Evolutionary conservation across 37 sponge, comb jelly and placozoan genomes (phyloP), one percentile per base, ranked within the genome.

Genomic region (Corticium candelabrum): DNA sequence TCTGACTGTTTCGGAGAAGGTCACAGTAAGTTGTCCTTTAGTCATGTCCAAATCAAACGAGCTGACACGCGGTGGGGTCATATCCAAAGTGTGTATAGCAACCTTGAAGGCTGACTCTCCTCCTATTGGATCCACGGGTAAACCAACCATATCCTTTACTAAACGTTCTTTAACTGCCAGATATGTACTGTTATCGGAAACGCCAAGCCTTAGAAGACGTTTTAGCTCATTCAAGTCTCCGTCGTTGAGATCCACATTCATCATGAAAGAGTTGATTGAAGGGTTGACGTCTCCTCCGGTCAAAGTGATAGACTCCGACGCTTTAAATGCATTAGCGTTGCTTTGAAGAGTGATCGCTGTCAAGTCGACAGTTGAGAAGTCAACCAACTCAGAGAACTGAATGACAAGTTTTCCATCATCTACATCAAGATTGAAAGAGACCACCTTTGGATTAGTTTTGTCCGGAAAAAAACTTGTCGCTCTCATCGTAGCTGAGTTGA

Each of bases 221-320:
- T 94, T 94, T 3, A 94, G 30, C 38, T 84, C 89, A 50, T 94
- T 94, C 39, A 90, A 76, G 73, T 88, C 91, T 21, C 50, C 74
- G 0, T 80, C 39, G 1, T 80, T 67, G 7, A 92, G 74, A 21
- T 62, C 31, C 7, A 92, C 78, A 21, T 78, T 79, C 37, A 92
- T 70, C 21, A 82, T 76, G 73, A 4, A 32, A 21, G 62, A 91
- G 34, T 78, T 89, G 71, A 82, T 38, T 69, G 21, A 31, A 74
- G 84, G 82, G 37, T 37, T 79, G 15, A 79, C 80, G 37, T 33
- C 5, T 0, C 87, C 93, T 37, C 85, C 83, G 0, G 84, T 86
- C 39, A 92, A 76, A 0, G 67, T 69, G 39, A 83, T 77, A 11
- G 37, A 70, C 34, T 37, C 68, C 21, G 77, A 30, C 21, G 82